A percentile compares a stretch with the other conserved stretches of the same genome.
phyloP scores from a whole-genome alignment of 2,888 invertebrate species.

The Tachina grossa region DNA sequence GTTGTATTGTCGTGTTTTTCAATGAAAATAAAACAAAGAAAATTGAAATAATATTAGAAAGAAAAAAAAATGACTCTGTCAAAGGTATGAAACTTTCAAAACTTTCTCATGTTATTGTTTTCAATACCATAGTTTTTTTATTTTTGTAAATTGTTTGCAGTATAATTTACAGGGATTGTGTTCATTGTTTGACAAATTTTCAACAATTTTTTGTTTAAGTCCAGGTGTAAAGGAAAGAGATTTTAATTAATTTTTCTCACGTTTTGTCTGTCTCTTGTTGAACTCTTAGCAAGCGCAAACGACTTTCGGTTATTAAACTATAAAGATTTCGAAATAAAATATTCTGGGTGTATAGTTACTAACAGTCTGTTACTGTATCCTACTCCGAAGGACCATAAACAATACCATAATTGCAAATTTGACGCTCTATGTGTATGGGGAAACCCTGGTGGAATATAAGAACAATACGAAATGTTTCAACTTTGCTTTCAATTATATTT shows the following conservation, averaged over 20 bases:
- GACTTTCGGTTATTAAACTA: no score
- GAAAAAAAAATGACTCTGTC: background rate
- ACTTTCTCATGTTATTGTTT: conserved; percentile 68
- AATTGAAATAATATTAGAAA: conserved; percentile 32
- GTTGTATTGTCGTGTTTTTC: conserved; percentile 51
- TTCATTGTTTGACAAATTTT: conserved; percentile 61
- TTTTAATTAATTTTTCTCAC: background rate
- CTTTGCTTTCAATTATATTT: no score
- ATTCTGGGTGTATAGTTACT: no score
- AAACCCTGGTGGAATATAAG: no score
- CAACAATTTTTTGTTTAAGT: conserved; percentile 46
- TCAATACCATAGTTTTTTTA: conserved; percentile 13
- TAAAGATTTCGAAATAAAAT: no score
- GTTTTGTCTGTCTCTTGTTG: background rate
- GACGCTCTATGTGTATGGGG: no score
- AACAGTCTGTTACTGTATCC: no score
- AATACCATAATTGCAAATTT: no score
- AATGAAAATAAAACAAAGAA: conserved; percentile 6
- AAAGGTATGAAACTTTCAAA: conserved; percentile 63
- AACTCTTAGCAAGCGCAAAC: no score
- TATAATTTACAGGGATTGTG: conserved; percentile 47
- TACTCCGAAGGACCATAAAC: no score
- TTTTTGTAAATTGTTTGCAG: conserved; percentile 16
- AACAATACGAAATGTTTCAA: no score
- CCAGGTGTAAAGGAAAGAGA: conserved; percentile 8